Percentiles rank a stretch among this genome's conserved stretches.
These are phyloP conservation scores for Ciconia boyciana DNA, from an alignment of 2,113 vertebrate species.

Conservation along the genomic window DNA sequence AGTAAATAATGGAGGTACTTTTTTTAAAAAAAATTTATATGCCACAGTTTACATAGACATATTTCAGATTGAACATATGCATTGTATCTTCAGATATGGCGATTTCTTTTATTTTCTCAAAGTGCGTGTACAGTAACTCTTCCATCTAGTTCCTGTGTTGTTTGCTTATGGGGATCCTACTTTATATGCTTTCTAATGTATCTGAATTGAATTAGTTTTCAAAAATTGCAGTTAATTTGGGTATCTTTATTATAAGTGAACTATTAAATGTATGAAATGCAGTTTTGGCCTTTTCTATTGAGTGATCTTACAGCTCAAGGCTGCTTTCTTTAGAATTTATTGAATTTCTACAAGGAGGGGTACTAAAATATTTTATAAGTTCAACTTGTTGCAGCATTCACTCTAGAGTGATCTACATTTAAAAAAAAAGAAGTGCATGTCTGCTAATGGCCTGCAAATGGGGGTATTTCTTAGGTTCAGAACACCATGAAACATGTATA, in stretches of 20 bases:
- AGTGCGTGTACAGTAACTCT: conserved; percentile 42
- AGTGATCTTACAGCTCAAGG: conserved; percentile 30
- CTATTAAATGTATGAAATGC: conserved; percentile 11
- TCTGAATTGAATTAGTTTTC: conserved; percentile 4
- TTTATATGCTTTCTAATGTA: conserved; percentile 38
- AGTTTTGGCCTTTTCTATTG: conserved; percentile 55
- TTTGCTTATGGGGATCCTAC: conserved; percentile 47
- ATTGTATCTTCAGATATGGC: background rate
- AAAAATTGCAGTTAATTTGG: conserved; percentile 3
- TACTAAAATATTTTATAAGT: conserved; percentile 1
- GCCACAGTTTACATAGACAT: conserved; percentile 66
- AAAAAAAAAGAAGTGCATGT: conserved; percentile 22
- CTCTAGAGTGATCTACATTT: conserved; percentile 26
- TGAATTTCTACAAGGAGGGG: conserved; percentile 38
- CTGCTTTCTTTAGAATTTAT: conserved; percentile 13
- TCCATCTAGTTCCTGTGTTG: conserved; percentile 43
- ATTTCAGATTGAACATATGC: conserved; percentile 53
- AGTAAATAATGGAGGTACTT: conserved; percentile 73
- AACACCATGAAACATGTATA: conserved; percentile 54
- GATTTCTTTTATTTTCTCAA: conserved; percentile 52
- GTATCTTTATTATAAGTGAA: background rate
- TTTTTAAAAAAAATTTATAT: conserved; percentile 67
- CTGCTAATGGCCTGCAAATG: conserved; percentile 44
- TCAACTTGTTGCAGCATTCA: conserved; percentile 1
- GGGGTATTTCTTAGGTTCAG: conserved; percentile 34